These are phyloP conservation scores for Thalassarche chlororhynchos DNA, from an alignment of 2,113 vertebrate genomes.

Conservation along the genomic window DNA sequence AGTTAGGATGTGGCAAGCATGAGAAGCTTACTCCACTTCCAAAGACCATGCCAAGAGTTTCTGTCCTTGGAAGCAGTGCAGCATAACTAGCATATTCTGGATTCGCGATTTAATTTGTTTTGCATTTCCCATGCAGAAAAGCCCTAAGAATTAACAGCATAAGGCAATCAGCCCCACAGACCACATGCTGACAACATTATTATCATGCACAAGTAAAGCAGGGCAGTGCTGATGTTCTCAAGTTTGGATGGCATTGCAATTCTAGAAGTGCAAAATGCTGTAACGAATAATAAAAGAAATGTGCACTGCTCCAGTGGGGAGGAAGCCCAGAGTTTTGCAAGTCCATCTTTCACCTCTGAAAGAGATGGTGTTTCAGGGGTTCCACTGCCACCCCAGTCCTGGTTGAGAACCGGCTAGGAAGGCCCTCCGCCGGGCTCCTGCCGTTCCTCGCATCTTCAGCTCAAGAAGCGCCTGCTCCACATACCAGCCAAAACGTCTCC, in stretches of 20 bases:
- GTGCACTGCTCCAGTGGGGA: fast-evolving
- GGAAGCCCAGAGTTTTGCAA: neutral
- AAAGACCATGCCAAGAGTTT: neutral
- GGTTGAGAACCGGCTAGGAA: neutral
- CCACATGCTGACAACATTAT: fast-evolving
- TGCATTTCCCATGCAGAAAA: neutral
- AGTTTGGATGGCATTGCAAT: fast-evolving
- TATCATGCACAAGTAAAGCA: fast-evolving
- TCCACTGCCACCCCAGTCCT: neutral
- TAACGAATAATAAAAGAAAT: fast-evolving
- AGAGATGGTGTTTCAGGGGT: fast-evolving
- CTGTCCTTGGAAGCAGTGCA: neutral
- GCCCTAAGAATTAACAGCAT: neutral
- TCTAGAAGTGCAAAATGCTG: neutral
- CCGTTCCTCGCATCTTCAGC: neutral
- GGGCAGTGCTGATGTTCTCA: neutral
- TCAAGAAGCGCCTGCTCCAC: neutral
- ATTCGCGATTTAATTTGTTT: fast-evolving
- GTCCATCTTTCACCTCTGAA: neutral
- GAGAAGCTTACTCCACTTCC: neutral
- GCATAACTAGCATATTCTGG: neutral
- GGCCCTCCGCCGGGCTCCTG: neutral
- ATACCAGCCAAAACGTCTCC: neutral
- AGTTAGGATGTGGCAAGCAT: neutral
- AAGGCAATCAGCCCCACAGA: neutral